phyloP scores from a whole-genome alignment of 2,797 vertebrate genomes.

The Pangasius sanitwongsei region DNA sequence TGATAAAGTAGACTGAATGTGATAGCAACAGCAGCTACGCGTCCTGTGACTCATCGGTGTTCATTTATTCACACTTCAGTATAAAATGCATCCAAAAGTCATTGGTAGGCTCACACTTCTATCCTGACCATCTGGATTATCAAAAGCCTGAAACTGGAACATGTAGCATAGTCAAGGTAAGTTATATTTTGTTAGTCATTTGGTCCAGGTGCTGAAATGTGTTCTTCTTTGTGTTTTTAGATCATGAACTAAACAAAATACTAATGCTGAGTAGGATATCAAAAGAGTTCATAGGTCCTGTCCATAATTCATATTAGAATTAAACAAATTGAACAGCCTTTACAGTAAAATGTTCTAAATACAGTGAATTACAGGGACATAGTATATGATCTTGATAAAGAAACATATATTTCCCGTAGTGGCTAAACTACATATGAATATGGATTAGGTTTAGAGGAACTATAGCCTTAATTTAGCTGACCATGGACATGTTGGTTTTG shows the following conservation, averaged over 20 bases:
- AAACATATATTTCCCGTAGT: not conserved
- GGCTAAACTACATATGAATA: not conserved
- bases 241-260: not conserved
- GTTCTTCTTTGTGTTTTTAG: not conserved
- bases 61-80: constrained; percentile 1
- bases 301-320: not conserved
- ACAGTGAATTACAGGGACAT: not conserved
- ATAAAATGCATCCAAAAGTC: constrained; percentile 7
- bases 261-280: not conserved
- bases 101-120: not conserved
- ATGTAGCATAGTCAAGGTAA: not conserved
- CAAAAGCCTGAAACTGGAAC: not conserved
- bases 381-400: not conserved
- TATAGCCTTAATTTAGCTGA: not conserved
- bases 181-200: not conserved
- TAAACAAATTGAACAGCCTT: not conserved
- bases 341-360: not conserved
- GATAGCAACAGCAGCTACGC: constrained; percentile 8
- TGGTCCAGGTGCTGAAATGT: constrained; percentile 16
- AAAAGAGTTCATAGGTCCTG: not conserved
- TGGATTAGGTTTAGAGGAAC: not conserved
- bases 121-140: constrained; percentile 14
- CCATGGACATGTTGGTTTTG: not conserved
- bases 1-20: not conserved
- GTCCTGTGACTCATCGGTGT: constrained; percentile 3